Conservation (phyloP, 2,113 vertebrate genomes). For the Heterocephalus glaber region DNA sequence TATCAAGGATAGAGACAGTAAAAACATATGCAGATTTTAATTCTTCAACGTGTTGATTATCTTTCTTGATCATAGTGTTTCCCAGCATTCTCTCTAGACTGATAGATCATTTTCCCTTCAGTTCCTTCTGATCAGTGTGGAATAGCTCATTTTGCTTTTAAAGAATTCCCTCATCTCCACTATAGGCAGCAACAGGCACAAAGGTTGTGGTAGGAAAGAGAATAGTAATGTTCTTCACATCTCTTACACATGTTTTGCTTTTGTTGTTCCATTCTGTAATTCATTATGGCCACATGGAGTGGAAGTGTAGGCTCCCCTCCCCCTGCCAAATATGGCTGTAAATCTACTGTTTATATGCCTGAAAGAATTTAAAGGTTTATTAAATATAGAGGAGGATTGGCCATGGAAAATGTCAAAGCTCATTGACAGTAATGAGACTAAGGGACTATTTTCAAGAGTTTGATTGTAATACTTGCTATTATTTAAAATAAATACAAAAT, state of each 20-base stretch:
- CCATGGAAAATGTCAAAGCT: background rate
- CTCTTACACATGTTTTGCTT: background rate
- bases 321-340: background rate
- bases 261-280: background rate
- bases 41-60: background rate
- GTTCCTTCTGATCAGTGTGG: background rate
- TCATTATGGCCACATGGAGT: background rate
- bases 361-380: background rate
- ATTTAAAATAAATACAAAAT: conserved; percentile 27
- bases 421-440: background rate
- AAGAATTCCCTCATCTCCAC: background rate
- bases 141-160: background rate
- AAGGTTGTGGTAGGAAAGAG: background rate
- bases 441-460: background rate
- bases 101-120: background rate
- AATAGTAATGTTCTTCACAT: background rate
- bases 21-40: background rate
- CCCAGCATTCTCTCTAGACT: background rate
- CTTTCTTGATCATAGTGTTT: background rate
- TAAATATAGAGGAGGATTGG: background rate
- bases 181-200: background rate
- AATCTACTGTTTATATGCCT: background rate
- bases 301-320: background rate
- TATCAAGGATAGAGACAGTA: background rate
- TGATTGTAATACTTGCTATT: background rate